phyloP scores from a whole-genome alignment of 2,797 vertebrate species.

The Rhodeus uyekii region DNA sequence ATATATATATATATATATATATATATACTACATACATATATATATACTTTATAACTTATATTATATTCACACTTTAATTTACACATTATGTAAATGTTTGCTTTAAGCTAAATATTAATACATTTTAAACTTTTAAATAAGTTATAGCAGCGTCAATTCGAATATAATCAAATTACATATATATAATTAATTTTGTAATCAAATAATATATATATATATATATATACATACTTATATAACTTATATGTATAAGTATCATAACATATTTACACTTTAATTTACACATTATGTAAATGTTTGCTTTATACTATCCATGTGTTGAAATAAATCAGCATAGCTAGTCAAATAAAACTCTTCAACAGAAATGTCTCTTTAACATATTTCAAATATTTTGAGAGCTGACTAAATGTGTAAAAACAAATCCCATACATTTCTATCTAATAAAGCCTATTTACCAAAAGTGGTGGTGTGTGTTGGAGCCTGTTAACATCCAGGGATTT shows the following conservation, averaged over 20 bases:
- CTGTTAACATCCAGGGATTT: neutral
- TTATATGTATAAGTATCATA: too few relatives aligned
- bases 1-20: too few relatives aligned
- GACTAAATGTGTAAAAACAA: neutral
- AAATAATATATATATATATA: too few relatives aligned
- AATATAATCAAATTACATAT: neutral
- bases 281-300: neutral
- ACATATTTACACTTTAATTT: neutral
- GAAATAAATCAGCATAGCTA: neutral
- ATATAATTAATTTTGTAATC: too few relatives aligned
- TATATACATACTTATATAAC: too few relatives aligned
- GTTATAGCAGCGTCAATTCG: neutral
- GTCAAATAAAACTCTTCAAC: neutral
- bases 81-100: neutral
- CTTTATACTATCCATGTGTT: neutral
- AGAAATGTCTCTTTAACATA: neutral
- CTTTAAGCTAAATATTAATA: neutral
- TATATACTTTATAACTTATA: too few relatives aligned
- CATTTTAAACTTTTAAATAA: slow-evolving; percentile 68
- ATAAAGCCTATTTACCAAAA: neutral
- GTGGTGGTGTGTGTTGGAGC: neutral
- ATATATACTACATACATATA: too few relatives aligned
- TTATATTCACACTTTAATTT: neutral
- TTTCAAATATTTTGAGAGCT: neutral
- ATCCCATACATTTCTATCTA: neutral